Conservation (phyloP, 1,140 invertebrate genomes). For the Trichonephila clavipes region DNA sequence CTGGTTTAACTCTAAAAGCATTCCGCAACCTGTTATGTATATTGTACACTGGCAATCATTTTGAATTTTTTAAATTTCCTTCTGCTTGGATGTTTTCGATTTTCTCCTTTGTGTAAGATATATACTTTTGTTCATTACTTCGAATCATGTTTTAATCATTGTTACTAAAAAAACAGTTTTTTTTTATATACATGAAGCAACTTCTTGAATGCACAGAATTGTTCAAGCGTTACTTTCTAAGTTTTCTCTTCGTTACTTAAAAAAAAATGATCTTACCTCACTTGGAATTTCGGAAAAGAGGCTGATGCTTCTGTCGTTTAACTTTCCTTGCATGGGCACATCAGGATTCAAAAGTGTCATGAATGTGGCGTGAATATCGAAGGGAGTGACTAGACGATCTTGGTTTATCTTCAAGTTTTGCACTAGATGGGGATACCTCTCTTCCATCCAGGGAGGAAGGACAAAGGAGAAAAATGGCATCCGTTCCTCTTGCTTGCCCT, state of each 20-base stretch:
- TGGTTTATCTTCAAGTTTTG: slow-evolving; percentile 86
- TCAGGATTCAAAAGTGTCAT: slow-evolving; percentile 84
- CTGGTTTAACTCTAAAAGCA: no score
- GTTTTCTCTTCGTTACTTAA: background rate
- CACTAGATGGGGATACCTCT: slow-evolving; percentile 84
- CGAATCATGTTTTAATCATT: no score
- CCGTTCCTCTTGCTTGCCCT: slow-evolving; percentile 94
- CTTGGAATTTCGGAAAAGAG: slow-evolving; percentile 84
- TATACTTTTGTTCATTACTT: no score
- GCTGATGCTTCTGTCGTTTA: slow-evolving; percentile 85
- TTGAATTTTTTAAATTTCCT: no score
- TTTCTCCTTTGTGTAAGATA: no score
- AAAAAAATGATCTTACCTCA: slow-evolving; percentile 82
- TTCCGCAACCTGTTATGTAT: no score
- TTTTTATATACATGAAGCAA: no score
- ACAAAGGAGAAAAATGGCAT: slow-evolving; percentile 91
- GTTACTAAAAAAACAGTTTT: no score
- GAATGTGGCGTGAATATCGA: slow-evolving; percentile 89
- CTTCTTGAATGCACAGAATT: no score
- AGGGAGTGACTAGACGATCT: slow-evolving; percentile 88
- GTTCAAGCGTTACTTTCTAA: background rate
- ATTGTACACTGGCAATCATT: no score
- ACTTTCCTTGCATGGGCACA: slow-evolving; percentile 82
- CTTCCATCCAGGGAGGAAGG: slow-evolving; percentile 86
- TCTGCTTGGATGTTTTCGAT: no score